Conservation (phyloP, 2,888 invertebrate genomes). For the Melangyna quadrimaculata region DNA sequence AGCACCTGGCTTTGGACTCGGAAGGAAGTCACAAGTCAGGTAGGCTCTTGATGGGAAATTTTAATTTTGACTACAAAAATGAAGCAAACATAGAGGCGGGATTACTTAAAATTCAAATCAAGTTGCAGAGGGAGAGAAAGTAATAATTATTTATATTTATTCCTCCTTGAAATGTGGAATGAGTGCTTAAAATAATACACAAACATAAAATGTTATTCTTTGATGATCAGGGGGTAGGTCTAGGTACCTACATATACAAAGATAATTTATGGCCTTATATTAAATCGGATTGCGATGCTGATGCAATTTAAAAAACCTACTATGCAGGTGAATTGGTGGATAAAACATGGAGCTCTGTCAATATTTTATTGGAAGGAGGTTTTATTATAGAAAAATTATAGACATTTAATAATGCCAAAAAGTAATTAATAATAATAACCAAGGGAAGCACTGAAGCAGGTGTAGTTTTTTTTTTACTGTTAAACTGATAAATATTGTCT, state of each 20-base stretch:
- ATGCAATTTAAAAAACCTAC: neutral
- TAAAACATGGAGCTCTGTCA: neutral
- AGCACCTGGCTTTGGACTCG: conserved; percentile 17
- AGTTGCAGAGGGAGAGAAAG: neutral
- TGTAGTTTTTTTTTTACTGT: neutral
- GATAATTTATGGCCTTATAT: neutral
- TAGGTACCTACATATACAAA: neutral
- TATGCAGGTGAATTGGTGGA: neutral
- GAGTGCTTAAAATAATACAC: conserved; percentile 6
- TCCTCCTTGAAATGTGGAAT: neutral
- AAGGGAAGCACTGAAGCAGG: neutral
- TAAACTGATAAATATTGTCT: too few species aligned
- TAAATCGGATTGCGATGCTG: neutral
- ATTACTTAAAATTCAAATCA: conserved; percentile 32
- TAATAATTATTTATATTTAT: neutral
- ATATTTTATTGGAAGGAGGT: neutral
- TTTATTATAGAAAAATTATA: neutral
- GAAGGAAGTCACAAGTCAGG: conserved; percentile 41
- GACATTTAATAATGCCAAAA: neutral
- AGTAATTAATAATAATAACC: neutral
- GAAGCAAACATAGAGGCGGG: neutral
- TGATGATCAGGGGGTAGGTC: neutral
- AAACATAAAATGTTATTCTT: neutral
- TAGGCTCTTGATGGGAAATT: neutral
- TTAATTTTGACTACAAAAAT: neutral